Percentiles rank a stretch among this genome's conserved stretches.
These are phyloP conservation scores for Plecotus auritus DNA, from an alignment of 2,113 vertebrate species.

Conservation along the genomic window DNA sequence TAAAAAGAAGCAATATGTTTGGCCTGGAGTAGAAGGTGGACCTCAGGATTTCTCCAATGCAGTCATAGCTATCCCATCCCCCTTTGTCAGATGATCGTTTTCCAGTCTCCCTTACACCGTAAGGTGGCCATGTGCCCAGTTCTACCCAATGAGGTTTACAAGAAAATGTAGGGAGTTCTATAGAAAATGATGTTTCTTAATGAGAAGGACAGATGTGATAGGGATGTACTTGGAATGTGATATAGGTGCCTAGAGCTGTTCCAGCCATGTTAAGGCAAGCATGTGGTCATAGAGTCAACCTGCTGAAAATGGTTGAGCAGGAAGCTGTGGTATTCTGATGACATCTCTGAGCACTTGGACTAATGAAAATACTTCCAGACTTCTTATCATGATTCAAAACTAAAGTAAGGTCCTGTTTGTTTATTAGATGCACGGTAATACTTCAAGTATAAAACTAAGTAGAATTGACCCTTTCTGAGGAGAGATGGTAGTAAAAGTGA, in stretches of 20 bases:
- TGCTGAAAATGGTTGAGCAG: background rate
- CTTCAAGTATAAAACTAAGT: background rate
- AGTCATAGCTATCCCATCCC: background rate
- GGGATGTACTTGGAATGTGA: background rate
- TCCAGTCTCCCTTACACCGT: background rate
- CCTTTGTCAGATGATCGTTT: background rate
- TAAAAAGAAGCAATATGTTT: background rate
- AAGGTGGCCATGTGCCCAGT: background rate
- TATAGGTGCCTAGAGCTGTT: background rate
- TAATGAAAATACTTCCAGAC: background rate
- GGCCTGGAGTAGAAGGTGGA: background rate
- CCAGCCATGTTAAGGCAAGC: background rate
- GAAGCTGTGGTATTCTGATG: background rate
- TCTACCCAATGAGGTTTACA: background rate
- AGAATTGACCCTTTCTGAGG: background rate
- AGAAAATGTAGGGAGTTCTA: background rate
- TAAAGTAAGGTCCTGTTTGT: background rate
- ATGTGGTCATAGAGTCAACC: background rate
- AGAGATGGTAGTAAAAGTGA: background rate
- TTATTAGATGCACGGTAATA: constrained; percentile 1
- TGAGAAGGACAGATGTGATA: background rate
- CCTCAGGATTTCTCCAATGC: background rate
- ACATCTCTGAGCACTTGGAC: background rate
- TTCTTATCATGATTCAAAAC: background rate
- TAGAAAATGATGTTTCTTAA: background rate